Percentiles rank a stretch among this genome's conserved stretches.
Evolutionary conservation across 64 coral and sea anemone genomes (phyloP).

Genomic region (Montipora cactus): DNA sequence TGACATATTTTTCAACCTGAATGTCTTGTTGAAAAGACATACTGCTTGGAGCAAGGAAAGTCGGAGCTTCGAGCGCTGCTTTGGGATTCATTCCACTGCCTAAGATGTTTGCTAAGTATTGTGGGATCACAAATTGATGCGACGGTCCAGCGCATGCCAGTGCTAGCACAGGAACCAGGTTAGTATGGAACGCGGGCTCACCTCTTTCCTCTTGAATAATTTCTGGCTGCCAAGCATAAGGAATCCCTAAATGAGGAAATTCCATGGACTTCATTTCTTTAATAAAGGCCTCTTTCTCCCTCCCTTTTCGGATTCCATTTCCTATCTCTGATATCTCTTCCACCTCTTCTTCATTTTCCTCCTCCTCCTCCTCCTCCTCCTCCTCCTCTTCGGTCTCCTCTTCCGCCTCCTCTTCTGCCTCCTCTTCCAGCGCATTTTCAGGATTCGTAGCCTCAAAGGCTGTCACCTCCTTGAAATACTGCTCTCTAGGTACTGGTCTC

Average conservation of each 20-base stretch:
- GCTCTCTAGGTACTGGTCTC: neutral
- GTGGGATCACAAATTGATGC: constrained; percentile 42
- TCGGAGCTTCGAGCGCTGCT: constrained; percentile 75
- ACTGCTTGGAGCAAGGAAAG: constrained; percentile 61
- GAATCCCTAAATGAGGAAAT: constrained; percentile 44
- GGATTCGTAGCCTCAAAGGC: neutral
- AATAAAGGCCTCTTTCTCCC: neutral
- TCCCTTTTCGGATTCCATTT: neutral
- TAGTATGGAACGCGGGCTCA: neutral
- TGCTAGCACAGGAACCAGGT: constrained; percentile 67
- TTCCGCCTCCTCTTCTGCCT: neutral
- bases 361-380: neutral
- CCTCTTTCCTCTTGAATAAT: neutral
- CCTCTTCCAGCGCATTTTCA: neutral
- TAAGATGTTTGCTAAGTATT: constrained; percentile 77
- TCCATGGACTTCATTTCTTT: neutral
- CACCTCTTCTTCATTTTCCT: neutral
- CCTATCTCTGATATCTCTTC: neutral
- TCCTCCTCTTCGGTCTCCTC: neutral
- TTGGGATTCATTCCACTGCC: constrained; percentile 84
- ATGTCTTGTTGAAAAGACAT: constrained; percentile 80
- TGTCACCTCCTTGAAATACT: neutral
- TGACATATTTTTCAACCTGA: constrained; percentile 65
- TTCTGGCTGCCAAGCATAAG: neutral
- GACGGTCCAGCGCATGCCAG: constrained; percentile 80